phyloP scores from a whole-genome alignment of 2,888 invertebrate species.

The Hirtodrosophila cameraria region DNA sequence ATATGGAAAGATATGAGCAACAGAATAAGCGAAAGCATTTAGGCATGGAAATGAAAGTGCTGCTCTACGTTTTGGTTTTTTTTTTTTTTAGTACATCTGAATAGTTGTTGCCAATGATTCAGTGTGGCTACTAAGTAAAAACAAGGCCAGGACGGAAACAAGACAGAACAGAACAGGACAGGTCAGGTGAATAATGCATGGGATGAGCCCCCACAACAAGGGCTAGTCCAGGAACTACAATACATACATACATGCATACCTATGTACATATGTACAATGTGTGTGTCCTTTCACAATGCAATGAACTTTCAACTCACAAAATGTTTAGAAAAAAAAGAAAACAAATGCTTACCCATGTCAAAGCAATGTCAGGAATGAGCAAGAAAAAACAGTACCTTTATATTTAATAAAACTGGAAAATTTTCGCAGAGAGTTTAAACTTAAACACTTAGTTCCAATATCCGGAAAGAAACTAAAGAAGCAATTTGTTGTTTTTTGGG shows the following conservation, averaged over 20 bases:
- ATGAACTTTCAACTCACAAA: slow-evolving; percentile 62
- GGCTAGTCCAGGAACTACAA: slow-evolving; percentile 16
- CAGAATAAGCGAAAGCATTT: slow-evolving; percentile 54
- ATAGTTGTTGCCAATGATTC: slow-evolving; percentile 37
- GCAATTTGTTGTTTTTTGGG: too few species aligned
- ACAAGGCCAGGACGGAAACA: slow-evolving; percentile 39
- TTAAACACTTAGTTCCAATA: too few species aligned
- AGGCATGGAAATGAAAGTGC: slow-evolving; percentile 60
- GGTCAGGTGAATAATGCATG: slow-evolving; percentile 43
- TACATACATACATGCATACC: neutral
- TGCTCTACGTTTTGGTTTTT: slow-evolving; percentile 25
- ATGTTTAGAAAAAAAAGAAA: slow-evolving; percentile 27
- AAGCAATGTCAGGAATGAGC: slow-evolving; percentile 22
- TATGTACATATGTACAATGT: neutral
- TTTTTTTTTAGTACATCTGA: slow-evolving; percentile 8
- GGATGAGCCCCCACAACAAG: slow-evolving; percentile 22
- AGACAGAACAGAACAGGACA: neutral
- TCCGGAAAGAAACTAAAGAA: too few species aligned
- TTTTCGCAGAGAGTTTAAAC: too few species aligned
- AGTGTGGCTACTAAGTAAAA: slow-evolving; percentile 41
- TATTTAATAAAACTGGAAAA: too few species aligned
- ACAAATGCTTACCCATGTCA: slow-evolving; percentile 50
- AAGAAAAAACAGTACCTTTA: too few species aligned
- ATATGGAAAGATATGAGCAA: slow-evolving; percentile 26
- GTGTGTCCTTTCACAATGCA: slow-evolving; percentile 48